These are phyloP conservation scores for Holacanthella duospinosa DNA, from an alignment of 2,888 invertebrate genomes.

Conservation along the genomic window DNA sequence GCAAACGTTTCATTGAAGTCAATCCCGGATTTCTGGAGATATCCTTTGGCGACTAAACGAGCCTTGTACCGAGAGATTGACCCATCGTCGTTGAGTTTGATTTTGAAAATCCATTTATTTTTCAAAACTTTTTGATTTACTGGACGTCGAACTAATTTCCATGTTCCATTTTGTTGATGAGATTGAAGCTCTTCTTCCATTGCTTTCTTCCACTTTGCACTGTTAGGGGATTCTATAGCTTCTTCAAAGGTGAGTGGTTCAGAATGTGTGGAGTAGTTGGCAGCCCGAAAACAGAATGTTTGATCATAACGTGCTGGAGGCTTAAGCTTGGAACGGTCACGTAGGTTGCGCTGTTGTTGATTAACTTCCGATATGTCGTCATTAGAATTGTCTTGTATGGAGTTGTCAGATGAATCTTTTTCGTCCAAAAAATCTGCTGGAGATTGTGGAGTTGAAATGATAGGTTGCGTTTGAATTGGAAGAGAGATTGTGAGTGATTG, in stretches of 20 bases:
- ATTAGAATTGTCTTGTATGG: too few relatives aligned
- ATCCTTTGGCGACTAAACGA: not conserved
- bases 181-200: constrained; percentile 8
- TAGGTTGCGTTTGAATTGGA: too few relatives aligned
- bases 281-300: not conserved
- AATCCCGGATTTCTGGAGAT: not conserved
- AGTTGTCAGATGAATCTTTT: too few relatives aligned
- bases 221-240: constrained; percentile 1
- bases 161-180: constrained; percentile 7
- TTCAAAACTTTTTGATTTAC: not conserved
- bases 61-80: not conserved
- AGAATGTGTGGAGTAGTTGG: not conserved
- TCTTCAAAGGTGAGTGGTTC: constrained; percentile 1
- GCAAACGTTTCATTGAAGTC: not conserved
- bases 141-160: not conserved
- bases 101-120: not conserved
- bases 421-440: too few relatives aligned
- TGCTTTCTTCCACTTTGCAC: constrained; percentile 1
- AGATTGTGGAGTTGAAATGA: not conserved
- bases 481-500: not conserved
- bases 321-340: not conserved
- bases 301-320: constrained; percentile 4
- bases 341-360: not conserved
- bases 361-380: not conserved
- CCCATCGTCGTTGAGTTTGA: not conserved